phyloP scores from a whole-genome alignment of 2,113 vertebrate genomes.

The Pipra filicauda region DNA sequence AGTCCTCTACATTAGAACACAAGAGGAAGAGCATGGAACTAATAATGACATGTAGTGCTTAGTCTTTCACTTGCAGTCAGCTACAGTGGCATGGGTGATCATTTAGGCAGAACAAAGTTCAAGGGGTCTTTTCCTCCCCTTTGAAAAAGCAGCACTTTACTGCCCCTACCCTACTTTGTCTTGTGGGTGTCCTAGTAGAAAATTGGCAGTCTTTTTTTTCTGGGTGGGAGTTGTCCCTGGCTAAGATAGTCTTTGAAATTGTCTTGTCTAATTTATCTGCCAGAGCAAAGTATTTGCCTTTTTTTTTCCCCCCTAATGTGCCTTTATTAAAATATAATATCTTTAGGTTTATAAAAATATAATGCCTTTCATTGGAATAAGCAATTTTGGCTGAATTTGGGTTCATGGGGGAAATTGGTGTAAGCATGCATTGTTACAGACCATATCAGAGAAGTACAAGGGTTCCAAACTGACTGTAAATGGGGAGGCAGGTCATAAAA shows the following conservation, averaged over 20 bases:
- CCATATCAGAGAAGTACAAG: not conserved
- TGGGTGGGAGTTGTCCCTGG: not conserved
- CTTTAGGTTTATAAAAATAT: not conserved
- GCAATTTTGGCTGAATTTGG: not conserved
- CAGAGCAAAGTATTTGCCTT: not conserved
- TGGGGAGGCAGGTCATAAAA: not conserved
- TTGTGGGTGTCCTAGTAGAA: not conserved
- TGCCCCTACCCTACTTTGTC: not conserved
- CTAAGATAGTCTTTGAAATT: not conserved
- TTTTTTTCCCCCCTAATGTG: not conserved
- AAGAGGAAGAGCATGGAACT: not conserved
- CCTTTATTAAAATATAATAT: not conserved
- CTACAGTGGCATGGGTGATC: not conserved
- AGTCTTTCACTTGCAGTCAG: not conserved
- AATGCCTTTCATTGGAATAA: not conserved
- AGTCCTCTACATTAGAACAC: not conserved
- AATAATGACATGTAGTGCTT: not conserved
- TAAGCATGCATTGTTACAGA: not conserved
- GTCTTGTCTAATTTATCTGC: not conserved
- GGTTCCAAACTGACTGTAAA: not conserved
- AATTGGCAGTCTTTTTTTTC: not conserved
- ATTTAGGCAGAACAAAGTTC: not conserved
- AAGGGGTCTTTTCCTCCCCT: not conserved
- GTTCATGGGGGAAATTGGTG: not conserved
- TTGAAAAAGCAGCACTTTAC: not conserved